Base-by-base conservation (phyloP, 1,140 invertebrate species). In the Pseudomyrmex pallidus region DNA sequence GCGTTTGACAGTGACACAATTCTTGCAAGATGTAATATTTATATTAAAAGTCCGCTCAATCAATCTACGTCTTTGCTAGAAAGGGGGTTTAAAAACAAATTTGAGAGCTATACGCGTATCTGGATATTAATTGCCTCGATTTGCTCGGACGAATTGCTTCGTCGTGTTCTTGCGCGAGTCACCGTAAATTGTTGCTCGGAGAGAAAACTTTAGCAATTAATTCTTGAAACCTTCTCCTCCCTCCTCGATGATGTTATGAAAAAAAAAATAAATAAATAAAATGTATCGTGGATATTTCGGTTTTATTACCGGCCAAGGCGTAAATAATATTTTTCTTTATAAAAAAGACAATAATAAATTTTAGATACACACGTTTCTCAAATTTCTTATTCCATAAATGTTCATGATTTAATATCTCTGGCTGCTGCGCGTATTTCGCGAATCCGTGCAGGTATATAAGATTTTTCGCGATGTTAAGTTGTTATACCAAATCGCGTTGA, bases 61-160 rank as follows among this genome's bases (percentile, higher is more conserved):
- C 76, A 80, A 80, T 80, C 76, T 59, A 61, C 44, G 76, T 80
- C 76, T 35, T 35, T 35, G 35, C 35, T 7, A 7, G 5, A 7
- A 35, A 35, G 12, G n/a, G 66, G 46, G 76, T 54, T 80, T 70
- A 80, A 80, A 80, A 80, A 80, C 54, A 80, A 80, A 80, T 80
- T 80, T 80, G 35, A 35, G 35, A 35, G 72, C 76, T 80, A 59
- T 72, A 80, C 54, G 35, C 66, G 66, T 35, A 35, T 0, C 76
- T 67, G 76, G 68, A 80, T 80, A 80, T 80, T 80, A 80, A 80
- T 80, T 80, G 76, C 76, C 76, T 59, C 76, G 76, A 80, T 80
- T 80, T 80, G 76, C 76, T 72, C 44, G 76, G 54, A 80, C 54
- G 76, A 80, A 80, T 80, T 80, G 66, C 76, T 80, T 72, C 66